Conservation (phyloP, 1,140 invertebrate species). For the Argopecten irradians region DNA sequence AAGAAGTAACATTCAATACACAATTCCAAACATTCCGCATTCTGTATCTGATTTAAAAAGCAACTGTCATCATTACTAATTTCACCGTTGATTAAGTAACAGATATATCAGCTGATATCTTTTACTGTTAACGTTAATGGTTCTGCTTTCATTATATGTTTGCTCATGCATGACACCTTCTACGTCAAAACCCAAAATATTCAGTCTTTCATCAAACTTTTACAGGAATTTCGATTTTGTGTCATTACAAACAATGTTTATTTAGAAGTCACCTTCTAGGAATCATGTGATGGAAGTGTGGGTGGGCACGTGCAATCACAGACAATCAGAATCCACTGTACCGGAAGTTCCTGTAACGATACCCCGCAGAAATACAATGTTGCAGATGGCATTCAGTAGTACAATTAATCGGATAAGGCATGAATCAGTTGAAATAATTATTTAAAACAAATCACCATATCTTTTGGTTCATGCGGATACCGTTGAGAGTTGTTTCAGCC, state of each 20-base stretch:
- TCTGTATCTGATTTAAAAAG: too few species aligned
- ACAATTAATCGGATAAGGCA: neutral
- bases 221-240: neutral
- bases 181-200: neutral
- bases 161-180: neutral
- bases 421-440: neutral
- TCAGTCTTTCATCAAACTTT: neutral
- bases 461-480: too few species aligned
- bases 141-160: too few species aligned
- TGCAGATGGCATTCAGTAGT: neutral
- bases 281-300: neutral
- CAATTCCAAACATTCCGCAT: too few species aligned
- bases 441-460: too few species aligned
- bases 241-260: neutral
- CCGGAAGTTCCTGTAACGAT: neutral
- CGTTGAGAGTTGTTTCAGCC: too few species aligned
- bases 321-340: neutral
- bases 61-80: too few species aligned
- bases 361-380: neutral
- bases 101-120: too few species aligned
- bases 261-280: neutral
- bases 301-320: neutral
- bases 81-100: too few species aligned
- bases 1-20: too few species aligned
- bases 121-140: too few species aligned